Conservation (phyloP, 2,797 vertebrate species). For the Acipenser oxyrinchus region DNA sequence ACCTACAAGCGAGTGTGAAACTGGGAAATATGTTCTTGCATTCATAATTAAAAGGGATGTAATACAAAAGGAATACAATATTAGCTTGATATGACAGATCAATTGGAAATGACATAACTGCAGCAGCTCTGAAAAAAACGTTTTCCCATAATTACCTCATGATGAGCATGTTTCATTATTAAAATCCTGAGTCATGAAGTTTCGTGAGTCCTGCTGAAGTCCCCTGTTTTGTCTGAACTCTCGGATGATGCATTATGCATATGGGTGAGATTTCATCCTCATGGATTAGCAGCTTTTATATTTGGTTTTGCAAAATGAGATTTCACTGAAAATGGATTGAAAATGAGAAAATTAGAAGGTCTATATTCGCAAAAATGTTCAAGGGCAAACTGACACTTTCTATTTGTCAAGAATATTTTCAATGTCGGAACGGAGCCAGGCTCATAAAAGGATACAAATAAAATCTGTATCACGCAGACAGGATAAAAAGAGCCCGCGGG, state of each 20-base stretch:
- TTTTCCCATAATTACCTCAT: background rate
- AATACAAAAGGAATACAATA: conserved; percentile 8
- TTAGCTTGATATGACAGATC: conserved; percentile 5
- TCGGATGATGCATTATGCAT: conserved; percentile 10
- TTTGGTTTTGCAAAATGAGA: conserved; percentile 18
- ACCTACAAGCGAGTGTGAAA: conserved; percentile 11
- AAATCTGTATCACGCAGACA: background rate
- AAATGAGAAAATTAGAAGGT: conserved; percentile 14
- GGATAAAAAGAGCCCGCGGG: background rate
- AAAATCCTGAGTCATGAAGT: conserved; percentile 6
- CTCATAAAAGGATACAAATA: background rate
- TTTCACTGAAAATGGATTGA: conserved; percentile 6
- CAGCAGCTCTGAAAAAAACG: background rate
- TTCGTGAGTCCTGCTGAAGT: background rate
- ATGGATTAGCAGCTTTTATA: conserved; percentile 11
- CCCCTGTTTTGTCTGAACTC: background rate
- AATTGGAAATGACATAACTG: background rate
- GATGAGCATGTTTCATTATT: conserved; percentile 8
- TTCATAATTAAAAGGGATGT: conserved; percentile 5
- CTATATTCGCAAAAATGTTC: conserved; percentile 9
- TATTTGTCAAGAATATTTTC: conserved; percentile 11
- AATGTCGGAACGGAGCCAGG: conserved; percentile 10
- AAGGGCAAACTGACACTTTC: conserved; percentile 12
- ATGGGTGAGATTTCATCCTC: conserved; percentile 7
- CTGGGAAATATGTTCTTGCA: conserved; percentile 8